Evolutionary conservation across 2,888 invertebrate species (phyloP), one percentile per base, ranked within the genome.

Genomic region (Mesoligia furuncula): DNA sequence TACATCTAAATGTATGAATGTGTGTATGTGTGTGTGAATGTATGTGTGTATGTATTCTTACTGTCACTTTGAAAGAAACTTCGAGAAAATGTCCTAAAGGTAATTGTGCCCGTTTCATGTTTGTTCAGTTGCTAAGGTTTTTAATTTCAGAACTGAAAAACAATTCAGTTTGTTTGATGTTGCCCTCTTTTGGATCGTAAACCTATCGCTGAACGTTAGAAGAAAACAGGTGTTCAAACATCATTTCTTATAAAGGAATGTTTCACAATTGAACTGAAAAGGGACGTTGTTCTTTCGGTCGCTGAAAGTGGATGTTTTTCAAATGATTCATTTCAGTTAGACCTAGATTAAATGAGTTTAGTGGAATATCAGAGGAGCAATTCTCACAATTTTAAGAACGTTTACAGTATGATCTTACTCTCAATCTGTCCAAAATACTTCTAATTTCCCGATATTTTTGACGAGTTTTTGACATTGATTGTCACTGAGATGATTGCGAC

Each of bases 211-310:
- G 90, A 90, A 91, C 90, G 85, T 91, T 93, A 91, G 90, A 90
- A 91, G 89, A 79, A 81, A 86, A 86, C 94, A 94, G 88, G 87
- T 94, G 93, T 92, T 85, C 86, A 92, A 93, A 93, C 89, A 91
- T 80, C n/a, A 90, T 81, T 79, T 83, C 80, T 77, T 81, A 64
- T 79, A 86, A 86, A 82, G 77, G 78, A 85, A 83, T 86, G 83
- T 91, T 90, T 88, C 87, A 86, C 81, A 87, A 90, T 80, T 79
- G 7, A 71, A 77, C 75, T 80, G 84, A 79, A 79, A 85, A 80
- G 69, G 75, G 72, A 66, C 61, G 27, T 48, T 48, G 3, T 24
- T 77, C 45, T 67, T 79, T 72, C 27, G 64, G 24, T 61, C 24
- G 39, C 27, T 67, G 13, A 13, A 69, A 70, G 15, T 64, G 8